phyloP scores from a whole-genome alignment of 2,113 vertebrate genomes.

The Larimichthys polyactis region DNA sequence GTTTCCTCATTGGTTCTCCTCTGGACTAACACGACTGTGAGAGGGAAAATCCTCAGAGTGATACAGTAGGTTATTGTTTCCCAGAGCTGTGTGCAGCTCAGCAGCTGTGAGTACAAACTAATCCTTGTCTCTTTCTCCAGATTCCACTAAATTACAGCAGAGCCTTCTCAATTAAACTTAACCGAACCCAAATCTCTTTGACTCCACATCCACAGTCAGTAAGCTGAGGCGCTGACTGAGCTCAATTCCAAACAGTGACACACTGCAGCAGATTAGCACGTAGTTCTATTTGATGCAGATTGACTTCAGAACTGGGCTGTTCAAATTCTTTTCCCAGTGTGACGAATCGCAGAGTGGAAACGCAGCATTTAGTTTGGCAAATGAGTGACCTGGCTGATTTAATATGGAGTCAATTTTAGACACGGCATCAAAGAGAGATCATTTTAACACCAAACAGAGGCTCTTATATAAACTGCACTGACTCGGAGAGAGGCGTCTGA shows the following conservation, averaged over 20 bases:
- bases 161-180: constrained; percentile 37
- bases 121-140: constrained; percentile 8
- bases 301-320: constrained; percentile 18
- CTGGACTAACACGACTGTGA: neutral
- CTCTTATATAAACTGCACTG: neutral
- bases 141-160: constrained; percentile 35
- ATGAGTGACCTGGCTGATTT: neutral
- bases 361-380: constrained; percentile 1
- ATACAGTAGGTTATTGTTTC: constrained; percentile 36
- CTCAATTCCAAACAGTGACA: constrained; percentile 7
- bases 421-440: constrained; percentile 8
- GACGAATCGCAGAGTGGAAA: constrained; percentile 2
- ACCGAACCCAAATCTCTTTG: constrained; percentile 30
- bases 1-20: constrained; percentile 11
- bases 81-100: neutral
- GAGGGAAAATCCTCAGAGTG: constrained; percentile 12
- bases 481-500: neutral
- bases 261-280: constrained; percentile 34
- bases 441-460: neutral
- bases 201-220: constrained; percentile 38
- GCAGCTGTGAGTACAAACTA: constrained; percentile 2
- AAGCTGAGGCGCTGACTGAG: constrained; percentile 16
- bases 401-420: constrained; percentile 2
- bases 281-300: constrained; percentile 8
- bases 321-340: neutral